phyloP scores from a whole-genome alignment of 2,113 vertebrate species.

The human (Homo sapiens) region GRCh38 chr1:117201001-117201500 shows the following conservation, averaged over 20 bases:
- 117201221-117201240: not conserved
- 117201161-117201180: not conserved
- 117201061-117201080: not conserved
- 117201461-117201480: not conserved
- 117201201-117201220: not conserved
- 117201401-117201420: no score
- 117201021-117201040: not conserved
- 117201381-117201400: not conserved
- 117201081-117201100: not conserved
- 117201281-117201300: not conserved
- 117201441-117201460: not conserved
- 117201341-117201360: not conserved
- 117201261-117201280: not conserved
- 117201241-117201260: not conserved
- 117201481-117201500: fast-evolving
- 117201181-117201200: not conserved
- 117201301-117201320: not conserved
- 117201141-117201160: no score
- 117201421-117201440: not conserved
- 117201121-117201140: not conserved
- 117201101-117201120: not conserved
- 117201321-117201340: not conserved
- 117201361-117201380: not conserved
- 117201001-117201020: not conserved
- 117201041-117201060: not conserved